Evolutionary conservation across 2,113 vertebrate genomes (phyloP).

Genomic region (Gorsachius goisagi): DNA sequence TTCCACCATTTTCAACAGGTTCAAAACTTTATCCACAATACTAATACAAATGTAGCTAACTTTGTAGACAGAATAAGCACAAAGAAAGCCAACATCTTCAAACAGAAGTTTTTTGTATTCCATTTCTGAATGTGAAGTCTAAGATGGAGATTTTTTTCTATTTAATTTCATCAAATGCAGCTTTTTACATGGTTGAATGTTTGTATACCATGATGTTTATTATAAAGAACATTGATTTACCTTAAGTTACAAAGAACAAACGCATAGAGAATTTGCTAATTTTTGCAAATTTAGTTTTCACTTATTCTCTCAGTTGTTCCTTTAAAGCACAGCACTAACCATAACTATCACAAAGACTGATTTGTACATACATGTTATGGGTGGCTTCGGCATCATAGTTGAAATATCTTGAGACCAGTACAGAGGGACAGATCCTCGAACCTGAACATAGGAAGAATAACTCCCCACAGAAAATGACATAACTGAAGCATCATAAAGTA

Average conservation of each 20-base stretch:
- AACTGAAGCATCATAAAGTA: conserved; percentile 92
- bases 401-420: conserved; percentile 99
- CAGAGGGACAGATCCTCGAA: conserved; percentile 94
- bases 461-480: conserved; percentile 93
- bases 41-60: neutral
- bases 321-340: neutral
- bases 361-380: conserved; percentile 85
- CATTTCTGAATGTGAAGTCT: neutral
- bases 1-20: neutral
- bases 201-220: neutral
- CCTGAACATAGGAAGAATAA: conserved; percentile 96
- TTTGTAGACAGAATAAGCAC: neutral
- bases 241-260: neutral
- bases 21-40: neutral
- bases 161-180: neutral
- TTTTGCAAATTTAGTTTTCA: neutral
- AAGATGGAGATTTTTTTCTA: neutral
- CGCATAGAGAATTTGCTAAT: neutral
- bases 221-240: neutral
- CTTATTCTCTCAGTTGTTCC: neutral
- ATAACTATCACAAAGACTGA: neutral
- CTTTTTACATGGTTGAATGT: neutral
- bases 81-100: neutral
- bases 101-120: neutral
- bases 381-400: conserved; percentile 99